phyloP scores from a whole-genome alignment of 2,113 vertebrate species.

The Hydrolagus affinis region DNA sequence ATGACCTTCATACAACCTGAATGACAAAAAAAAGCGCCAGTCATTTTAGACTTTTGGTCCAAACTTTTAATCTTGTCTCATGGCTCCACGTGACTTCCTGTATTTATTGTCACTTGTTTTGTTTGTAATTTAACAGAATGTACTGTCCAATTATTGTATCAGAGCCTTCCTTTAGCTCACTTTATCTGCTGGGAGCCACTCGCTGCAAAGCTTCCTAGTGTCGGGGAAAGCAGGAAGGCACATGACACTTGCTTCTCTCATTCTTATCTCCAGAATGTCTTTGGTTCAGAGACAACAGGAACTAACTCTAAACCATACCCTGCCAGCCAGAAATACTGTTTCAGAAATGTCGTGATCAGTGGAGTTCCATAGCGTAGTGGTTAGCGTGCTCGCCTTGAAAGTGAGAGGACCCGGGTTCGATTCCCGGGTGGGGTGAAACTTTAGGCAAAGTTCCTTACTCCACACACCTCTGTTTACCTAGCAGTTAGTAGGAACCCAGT shows the following conservation, averaged over 20 bases:
- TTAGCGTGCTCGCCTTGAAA: too few species aligned
- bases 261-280: background rate
- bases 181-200: background rate
- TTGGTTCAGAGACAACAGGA: background rate
- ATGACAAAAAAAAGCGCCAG: slow-evolving; percentile 1
- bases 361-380: too few species aligned
- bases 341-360: background rate
- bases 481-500: too few species aligned
- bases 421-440: too few species aligned
- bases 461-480: too few species aligned
- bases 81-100: background rate
- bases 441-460: too few species aligned
- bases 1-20: slow-evolving; percentile 28
- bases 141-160: background rate
- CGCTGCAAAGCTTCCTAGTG: background rate
- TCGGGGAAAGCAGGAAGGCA: background rate
- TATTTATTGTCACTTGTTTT: background rate
- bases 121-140: too few species aligned
- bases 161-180: background rate
- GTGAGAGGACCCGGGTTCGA: too few species aligned
- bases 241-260: background rate
- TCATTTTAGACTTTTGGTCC: background rate
- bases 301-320: background rate
- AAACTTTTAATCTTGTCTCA: background rate
- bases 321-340: background rate